Evolutionary conservation across 2,797 vertebrate species (phyloP), one percentile per base, ranked within the genome.

Genomic region (Mormyrops boulengeri): DNA sequence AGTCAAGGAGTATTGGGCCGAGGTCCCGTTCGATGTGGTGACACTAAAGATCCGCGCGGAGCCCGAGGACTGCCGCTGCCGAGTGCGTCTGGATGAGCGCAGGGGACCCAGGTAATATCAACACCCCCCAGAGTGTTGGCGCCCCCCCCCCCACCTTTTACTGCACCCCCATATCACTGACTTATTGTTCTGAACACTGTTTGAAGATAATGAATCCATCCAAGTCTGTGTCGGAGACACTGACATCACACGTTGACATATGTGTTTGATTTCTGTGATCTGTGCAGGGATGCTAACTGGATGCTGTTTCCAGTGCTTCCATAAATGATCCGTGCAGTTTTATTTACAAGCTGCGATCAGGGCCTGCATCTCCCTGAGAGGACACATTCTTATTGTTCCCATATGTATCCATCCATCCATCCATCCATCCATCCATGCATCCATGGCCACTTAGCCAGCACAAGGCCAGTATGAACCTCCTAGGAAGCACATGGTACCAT

Each of bases 11-110:
- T 99, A 99, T 93, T 95, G 94, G 0, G 93, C 95, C 2, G 97
- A 99, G 93, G 97, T 99, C 17, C 96, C 97, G 55, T 99, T 99
- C 11, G 97, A 99, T 92, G 94, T 96, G 30, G 94, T 98, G 89
- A 97, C 92, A 2, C 94, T 99, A 89, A 95, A 95, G 62, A 97
- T 99, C 90, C 94, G 96, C 30, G 97, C 97, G 0, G 96, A 97
- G 91, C 94, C 97, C 0, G 89, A 95, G 34, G 96, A 95, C 57
- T 92, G 96, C 2, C 95, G 92, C 22, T 97, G 97, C 91, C 93
- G 91, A 3, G 95, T 97, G 87, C 97, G 97, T 90, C 94, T 99
- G 53, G 97, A 97, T 0, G 95, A 99, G 89, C 96, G 93, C 85
- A 89, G 91, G 11, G 73, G 98, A 97, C 9, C 97, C 97, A 88